Percentiles rank a stretch among this genome's conserved stretches.
Conservation (phyloP, 30 jellyfish, hydroid and myxozoan species). For the Chrysaora quinquecirrha region DNA sequence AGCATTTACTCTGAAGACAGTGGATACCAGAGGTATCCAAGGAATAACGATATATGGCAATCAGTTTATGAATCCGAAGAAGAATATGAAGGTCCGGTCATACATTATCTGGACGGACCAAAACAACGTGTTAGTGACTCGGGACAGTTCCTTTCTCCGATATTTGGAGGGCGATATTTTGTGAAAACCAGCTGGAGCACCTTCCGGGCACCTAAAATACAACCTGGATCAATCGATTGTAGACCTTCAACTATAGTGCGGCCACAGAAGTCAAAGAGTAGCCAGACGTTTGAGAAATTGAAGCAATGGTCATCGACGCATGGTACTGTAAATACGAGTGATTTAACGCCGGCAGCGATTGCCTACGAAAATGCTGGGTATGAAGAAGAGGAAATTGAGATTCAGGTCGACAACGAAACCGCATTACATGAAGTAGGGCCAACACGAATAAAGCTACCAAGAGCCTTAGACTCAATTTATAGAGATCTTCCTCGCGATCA, state of each 20-base stretch:
- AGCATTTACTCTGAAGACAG: slow-evolving; percentile 65
- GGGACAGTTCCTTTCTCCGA: slow-evolving; percentile 64
- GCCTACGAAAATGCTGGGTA: neutral
- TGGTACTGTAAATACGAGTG: slow-evolving; percentile 4
- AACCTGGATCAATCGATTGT: slow-evolving; percentile 40
- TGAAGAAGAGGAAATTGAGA: neutral
- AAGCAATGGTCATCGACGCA: slow-evolving; percentile 45
- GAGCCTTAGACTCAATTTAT: slow-evolving; percentile 30
- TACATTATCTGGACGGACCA: slow-evolving; percentile 53
- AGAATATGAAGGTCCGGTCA: slow-evolving; percentile 65
- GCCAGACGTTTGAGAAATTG: slow-evolving; percentile 53
- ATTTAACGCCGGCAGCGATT: neutral
- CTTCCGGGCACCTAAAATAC: slow-evolving; percentile 66
- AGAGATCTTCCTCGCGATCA: slow-evolving; percentile 13
- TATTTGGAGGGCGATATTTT: slow-evolving; percentile 75
- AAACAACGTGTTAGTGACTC: slow-evolving; percentile 27
- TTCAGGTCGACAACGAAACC: neutral
- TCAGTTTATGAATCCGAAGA: slow-evolving; percentile 27
- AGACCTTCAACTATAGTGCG: slow-evolving; percentile 40
- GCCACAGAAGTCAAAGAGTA: slow-evolving; percentile 25
- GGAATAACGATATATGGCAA: slow-evolving; percentile 6
- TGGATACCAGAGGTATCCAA: slow-evolving; percentile 50
- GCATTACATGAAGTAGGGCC: neutral
- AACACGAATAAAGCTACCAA: slow-evolving; percentile 19
- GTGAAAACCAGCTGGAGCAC: slow-evolving; percentile 77